Evolutionary conservation across 2,888 invertebrate species (phyloP).

Genomic region (Macaria notata): DNA sequence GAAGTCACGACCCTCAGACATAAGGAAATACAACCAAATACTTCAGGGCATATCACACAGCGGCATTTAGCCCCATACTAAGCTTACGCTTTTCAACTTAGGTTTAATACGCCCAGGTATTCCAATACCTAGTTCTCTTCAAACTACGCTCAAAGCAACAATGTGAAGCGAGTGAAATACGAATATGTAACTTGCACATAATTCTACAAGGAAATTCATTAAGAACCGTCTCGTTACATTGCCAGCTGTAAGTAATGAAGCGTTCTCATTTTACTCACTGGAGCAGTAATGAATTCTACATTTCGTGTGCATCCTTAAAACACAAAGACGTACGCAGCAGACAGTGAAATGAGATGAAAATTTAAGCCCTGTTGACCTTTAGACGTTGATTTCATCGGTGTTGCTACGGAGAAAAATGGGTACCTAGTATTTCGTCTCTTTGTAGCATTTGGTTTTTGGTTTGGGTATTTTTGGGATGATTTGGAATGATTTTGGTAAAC

Average conservation of each 20-base stretch:
- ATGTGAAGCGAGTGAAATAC: no score
- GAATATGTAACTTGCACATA: slow-evolving; percentile 1
- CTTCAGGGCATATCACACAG: no score
- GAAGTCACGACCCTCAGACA: no score
- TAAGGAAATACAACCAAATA: no score
- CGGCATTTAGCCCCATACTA: no score
- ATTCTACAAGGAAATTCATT: slow-evolving; percentile 15
- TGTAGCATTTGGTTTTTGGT: no score
- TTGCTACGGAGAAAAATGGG: neutral
- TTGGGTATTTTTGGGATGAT: no score
- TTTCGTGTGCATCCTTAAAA: slow-evolving; percentile 6
- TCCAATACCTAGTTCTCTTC: neutral
- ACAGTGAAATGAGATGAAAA: slow-evolving; percentile 3
- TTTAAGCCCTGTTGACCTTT: neutral
- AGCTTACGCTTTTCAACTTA: no score
- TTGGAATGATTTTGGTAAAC: no score
- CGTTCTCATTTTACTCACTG: slow-evolving; percentile 15
- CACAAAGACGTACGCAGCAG: slow-evolving; percentile 5
- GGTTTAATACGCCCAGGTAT: no score
- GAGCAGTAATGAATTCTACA: slow-evolving; percentile 14
- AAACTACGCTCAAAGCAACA: neutral
- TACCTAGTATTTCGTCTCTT: neutral
- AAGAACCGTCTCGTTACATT: slow-evolving; percentile 4
- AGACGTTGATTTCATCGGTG: neutral
- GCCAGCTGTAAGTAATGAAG: slow-evolving; percentile 11